Percentiles rank a stretch among this genome's conserved stretches.
These are phyloP conservation scores for Xanthia icteritia DNA, from an alignment of 2,888 invertebrate genomes.

Conservation along the genomic window DNA sequence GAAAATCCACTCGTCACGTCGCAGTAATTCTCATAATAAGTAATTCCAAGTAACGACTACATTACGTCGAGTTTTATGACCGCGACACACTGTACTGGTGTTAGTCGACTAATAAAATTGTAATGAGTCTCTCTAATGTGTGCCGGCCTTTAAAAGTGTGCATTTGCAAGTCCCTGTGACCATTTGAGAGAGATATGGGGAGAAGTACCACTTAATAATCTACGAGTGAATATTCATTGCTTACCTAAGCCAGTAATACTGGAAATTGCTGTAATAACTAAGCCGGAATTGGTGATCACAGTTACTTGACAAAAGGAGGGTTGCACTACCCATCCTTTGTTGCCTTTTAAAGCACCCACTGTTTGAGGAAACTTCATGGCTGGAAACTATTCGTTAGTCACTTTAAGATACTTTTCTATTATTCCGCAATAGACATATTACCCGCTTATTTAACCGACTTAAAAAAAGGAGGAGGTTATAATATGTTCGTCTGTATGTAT, in stretches of 20 bases:
- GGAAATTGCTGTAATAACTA: background rate
- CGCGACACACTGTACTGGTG: conserved; percentile 53
- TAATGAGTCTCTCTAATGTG: conserved; percentile 52
- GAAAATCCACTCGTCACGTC: conserved; percentile 36
- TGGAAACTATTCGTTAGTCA: background rate
- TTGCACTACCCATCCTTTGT: background rate
- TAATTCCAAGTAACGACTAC: conserved; percentile 52
- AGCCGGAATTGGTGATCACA: background rate
- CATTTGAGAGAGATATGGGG: background rate
- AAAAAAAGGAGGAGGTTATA: too few relatives aligned
- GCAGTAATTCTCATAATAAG: conserved; percentile 50
- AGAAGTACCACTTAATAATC: conserved; percentile 6
- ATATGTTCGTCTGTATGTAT: too few relatives aligned
- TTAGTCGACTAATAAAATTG: conserved; percentile 60
- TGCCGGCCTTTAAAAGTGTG: conserved; percentile 51
- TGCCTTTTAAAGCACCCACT: background rate
- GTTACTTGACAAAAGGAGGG: conserved; percentile 1
- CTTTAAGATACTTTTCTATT: background rate
- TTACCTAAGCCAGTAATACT: background rate
- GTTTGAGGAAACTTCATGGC: background rate
- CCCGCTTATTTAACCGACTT: background rate
- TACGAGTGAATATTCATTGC: background rate
- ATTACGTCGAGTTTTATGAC: conserved; percentile 47
- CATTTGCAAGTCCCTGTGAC: conserved; percentile 45
- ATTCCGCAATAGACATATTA: background rate